phyloP scores from a whole-genome alignment of 2,797 vertebrate genomes.

The Diplodus sargus region DNA sequence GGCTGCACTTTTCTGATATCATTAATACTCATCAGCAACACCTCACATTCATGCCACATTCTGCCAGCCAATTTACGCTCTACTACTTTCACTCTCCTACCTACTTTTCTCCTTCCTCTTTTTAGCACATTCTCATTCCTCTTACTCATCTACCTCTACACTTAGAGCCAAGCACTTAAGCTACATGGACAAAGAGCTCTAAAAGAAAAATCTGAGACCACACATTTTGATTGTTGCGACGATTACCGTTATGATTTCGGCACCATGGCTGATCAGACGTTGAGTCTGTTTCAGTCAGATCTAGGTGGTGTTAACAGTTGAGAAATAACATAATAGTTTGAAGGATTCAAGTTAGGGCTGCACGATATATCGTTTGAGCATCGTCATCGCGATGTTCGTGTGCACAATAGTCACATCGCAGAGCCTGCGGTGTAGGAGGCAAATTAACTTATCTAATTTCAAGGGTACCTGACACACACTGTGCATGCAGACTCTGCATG shows the following conservation, averaged over 20 bases:
- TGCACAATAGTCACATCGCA: too few relatives aligned
- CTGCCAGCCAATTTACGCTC: slow-evolving; percentile 63
- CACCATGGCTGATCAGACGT: not conserved
- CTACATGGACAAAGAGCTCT: not conserved
- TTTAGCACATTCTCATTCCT: slow-evolving; percentile 42
- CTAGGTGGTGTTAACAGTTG: not conserved
- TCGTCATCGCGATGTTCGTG: too few relatives aligned
- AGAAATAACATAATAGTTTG: not conserved
- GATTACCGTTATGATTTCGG: not conserved
- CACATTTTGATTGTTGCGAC: not conserved
- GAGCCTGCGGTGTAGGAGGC: too few relatives aligned
- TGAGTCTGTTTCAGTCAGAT: not conserved
- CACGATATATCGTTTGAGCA: too few relatives aligned
- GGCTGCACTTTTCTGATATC: slow-evolving; percentile 74
- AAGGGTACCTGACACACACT: too few relatives aligned
- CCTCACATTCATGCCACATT: slow-evolving; percentile 66
- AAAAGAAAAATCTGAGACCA: not conserved
- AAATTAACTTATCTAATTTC: too few relatives aligned
- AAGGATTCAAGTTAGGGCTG: not conserved
- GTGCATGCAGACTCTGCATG: too few relatives aligned
- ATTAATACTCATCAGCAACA: slow-evolving; percentile 81
- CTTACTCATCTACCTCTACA: slow-evolving; percentile 18
- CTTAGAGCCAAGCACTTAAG: not conserved
- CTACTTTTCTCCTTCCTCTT: slow-evolving; percentile 46
- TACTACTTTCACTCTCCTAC: slow-evolving; percentile 53